A percentile compares a stretch with the other conserved stretches of the same genome.
These are phyloP conservation scores for Sitodiplosis mosellana DNA, from an alignment of 1,140 invertebrate species.

Conservation along the genomic window DNA sequence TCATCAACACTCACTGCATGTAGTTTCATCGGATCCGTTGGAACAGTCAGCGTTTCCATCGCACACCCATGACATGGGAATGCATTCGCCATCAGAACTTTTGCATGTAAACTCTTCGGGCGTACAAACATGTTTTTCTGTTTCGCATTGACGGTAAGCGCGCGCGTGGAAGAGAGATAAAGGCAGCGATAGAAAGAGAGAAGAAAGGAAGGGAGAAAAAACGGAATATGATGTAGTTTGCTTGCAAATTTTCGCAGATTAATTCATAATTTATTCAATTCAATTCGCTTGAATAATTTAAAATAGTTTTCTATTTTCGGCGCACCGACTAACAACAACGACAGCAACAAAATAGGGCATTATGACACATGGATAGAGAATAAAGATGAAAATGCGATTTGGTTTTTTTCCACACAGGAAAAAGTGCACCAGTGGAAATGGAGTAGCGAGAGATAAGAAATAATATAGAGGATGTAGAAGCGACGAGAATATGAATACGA, in stretches of 20 bases:
- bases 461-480: too few relatives aligned
- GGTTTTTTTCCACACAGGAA: too few relatives aligned
- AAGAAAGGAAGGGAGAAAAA: background rate
- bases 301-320: too few relatives aligned
- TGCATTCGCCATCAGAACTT: constrained; percentile 58
- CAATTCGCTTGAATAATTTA: constrained; percentile 1
- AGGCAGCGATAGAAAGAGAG: background rate
- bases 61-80: constrained; percentile 81
- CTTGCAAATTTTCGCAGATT: constrained; percentile 8
- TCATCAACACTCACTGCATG: constrained; percentile 64
- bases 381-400: too few relatives aligned
- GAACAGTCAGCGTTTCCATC: constrained; percentile 73
- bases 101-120: constrained; percentile 74
- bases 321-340: background rate
- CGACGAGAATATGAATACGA: background rate
- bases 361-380: too few relatives aligned
- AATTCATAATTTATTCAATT: constrained; percentile 14
- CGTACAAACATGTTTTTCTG: constrained; percentile 1
- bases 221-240: background rate
- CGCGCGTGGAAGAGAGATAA: background rate
- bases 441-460: too few relatives aligned
- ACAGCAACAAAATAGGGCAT: too few relatives aligned
- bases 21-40: constrained; percentile 72
- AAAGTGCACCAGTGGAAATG: too few relatives aligned
- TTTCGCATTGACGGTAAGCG: background rate